Evolutionary conservation across 2,888 invertebrate genomes (phyloP).

Genomic region (Drosophila formosana): DNA sequence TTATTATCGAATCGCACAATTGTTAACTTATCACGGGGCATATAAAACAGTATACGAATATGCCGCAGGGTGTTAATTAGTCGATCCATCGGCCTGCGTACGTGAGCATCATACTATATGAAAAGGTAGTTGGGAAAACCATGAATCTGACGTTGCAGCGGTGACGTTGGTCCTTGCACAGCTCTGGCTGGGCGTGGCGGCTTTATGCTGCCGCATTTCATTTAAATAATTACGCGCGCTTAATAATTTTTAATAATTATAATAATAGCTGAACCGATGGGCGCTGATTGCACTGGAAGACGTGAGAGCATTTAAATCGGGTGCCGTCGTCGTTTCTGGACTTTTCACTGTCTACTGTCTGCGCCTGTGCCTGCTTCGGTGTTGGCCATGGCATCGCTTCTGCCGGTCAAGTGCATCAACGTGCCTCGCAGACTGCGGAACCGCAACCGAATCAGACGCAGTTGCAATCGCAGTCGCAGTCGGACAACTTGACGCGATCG

Average conservation of each 20-base stretch:
- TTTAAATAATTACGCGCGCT: conserved; percentile 81
- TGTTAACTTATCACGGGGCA: conserved; percentile 23
- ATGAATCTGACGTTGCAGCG: conserved; percentile 18
- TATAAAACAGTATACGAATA: conserved; percentile 17
- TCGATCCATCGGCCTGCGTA: conserved; percentile 32
- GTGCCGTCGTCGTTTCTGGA: conserved; percentile 10
- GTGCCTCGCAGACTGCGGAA: conserved; percentile 22
- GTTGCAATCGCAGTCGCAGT: conserved; percentile 3
- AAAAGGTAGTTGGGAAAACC: conserved; percentile 33
- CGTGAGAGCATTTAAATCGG: conserved; percentile 71
- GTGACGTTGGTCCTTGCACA: conserved; percentile 36
- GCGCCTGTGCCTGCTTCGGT: conserved; percentile 16
- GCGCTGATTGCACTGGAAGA: conserved; percentile 66
- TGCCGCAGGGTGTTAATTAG: conserved; percentile 72
- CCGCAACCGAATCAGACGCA: background rate
- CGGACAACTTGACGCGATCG: conserved; percentile 64
- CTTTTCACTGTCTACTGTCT: conserved; percentile 28
- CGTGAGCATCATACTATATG: conserved; percentile 36
- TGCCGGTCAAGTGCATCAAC: conserved; percentile 61
- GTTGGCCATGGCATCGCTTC: conserved; percentile 54
- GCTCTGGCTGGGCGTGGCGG: conserved; percentile 42
- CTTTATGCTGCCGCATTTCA: conserved; percentile 74
- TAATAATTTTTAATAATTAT: conserved; percentile 81
- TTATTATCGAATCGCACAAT: conserved; percentile 31
- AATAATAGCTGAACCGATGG: conserved; percentile 68